Evolutionary conservation across 2,888 invertebrate species (phyloP).

Genomic region (Drosophila merina): DNA sequence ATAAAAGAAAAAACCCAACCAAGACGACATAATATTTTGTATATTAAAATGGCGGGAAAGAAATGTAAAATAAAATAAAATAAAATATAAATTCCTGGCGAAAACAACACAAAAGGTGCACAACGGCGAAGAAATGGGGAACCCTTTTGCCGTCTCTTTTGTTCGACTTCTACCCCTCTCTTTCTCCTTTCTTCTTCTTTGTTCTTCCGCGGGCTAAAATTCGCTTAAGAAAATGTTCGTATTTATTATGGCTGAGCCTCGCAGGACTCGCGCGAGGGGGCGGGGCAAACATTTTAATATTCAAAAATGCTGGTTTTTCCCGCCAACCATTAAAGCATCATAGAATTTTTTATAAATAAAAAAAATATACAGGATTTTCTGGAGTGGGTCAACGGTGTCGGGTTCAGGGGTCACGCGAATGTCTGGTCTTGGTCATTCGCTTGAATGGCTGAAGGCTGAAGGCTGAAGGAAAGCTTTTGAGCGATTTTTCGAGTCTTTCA

Average conservation of each 20-base stretch:
- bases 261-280: background rate
- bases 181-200: background rate
- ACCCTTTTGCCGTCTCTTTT: slow-evolving; percentile 10
- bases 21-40: slow-evolving; percentile 41
- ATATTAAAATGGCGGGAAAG: slow-evolving; percentile 46
- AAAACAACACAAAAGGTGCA: slow-evolving; percentile 57
- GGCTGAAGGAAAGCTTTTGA: slow-evolving; percentile 55
- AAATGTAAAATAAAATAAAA: slow-evolving; percentile 56
- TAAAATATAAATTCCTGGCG: slow-evolving; percentile 61
- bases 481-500: slow-evolving; percentile 52
- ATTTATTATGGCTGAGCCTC: slow-evolving; percentile 58
- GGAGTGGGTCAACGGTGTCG: slow-evolving; percentile 5
- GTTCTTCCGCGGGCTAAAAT: slow-evolving; percentile 6
- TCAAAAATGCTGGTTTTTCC: slow-evolving; percentile 65
- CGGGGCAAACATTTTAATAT: slow-evolving; percentile 62
- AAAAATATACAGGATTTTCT: slow-evolving; percentile 2
- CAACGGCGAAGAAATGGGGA: slow-evolving; percentile 11
- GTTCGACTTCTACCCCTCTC: background rate
- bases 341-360: background rate
- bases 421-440: slow-evolving; percentile 45
- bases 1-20: background rate
- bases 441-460: slow-evolving; percentile 34
- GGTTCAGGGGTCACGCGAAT: slow-evolving; percentile 2
- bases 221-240: slow-evolving; percentile 57
- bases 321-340: slow-evolving; percentile 67